Conservation (phyloP, 1,140 invertebrate genomes). For the Plodia interpunctella region DNA sequence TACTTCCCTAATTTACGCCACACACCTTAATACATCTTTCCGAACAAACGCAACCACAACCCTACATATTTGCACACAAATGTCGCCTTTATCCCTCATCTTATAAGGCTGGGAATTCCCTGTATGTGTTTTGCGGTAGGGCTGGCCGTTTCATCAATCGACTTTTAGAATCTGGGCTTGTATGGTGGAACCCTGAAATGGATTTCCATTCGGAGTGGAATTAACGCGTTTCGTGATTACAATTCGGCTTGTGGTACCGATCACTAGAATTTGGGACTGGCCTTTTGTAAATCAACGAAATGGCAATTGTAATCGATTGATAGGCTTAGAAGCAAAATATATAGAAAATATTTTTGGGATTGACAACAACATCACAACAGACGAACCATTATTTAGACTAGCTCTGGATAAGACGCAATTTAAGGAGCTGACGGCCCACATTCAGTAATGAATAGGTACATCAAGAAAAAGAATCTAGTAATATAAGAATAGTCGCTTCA, state of each 20-base stretch:
- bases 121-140: not conserved
- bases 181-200: not conserved
- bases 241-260: not conserved
- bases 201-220: not conserved
- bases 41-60: conserved; percentile 5
- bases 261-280: not conserved
- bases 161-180: conserved; percentile 1
- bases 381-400: too few relatives aligned
- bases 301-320: not conserved
- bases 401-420: too few relatives aligned
- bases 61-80: not conserved
- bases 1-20: not conserved
- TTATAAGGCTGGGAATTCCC: not conserved
- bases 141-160: not conserved
- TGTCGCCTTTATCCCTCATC: not conserved
- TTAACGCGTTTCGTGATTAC: conserved; percentile 4
- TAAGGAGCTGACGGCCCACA: too few relatives aligned
- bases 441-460: too few relatives aligned
- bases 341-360: too few relatives aligned
- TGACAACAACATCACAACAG: too few relatives aligned
- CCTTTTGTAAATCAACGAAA: not conserved
- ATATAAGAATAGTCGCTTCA: too few relatives aligned
- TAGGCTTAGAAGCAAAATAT: too few relatives aligned
- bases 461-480: too few relatives aligned
- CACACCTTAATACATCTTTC: not conserved